Percentiles rank a stretch among this genome's conserved stretches.
phyloP scores from a whole-genome alignment of 2,113 vertebrate genomes.

The Rousettus leschenaultii region DNA sequence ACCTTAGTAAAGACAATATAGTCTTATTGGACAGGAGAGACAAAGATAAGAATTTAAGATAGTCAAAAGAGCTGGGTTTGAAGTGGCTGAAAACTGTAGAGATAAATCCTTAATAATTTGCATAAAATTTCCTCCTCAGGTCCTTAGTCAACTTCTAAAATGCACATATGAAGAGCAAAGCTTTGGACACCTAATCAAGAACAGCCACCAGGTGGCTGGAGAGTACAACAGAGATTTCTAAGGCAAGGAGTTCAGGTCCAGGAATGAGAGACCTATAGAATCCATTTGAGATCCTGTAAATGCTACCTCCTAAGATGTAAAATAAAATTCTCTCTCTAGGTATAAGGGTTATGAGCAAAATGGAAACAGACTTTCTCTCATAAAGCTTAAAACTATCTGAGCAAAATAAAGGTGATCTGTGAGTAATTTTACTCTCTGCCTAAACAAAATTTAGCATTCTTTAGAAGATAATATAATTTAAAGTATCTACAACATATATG shows the following conservation, averaged over 20 bases:
- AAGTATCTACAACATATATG: not conserved
- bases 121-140: not conserved
- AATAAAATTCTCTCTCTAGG: not conserved
- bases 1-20: not conserved
- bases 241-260: not conserved
- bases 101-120: not conserved
- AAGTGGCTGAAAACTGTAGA: not conserved
- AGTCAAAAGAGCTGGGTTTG: not conserved
- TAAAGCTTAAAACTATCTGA: not conserved
- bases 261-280: not conserved
- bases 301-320: not conserved
- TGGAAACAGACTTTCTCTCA: not conserved
- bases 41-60: not conserved
- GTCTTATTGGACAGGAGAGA: not conserved
- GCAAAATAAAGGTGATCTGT: not conserved
- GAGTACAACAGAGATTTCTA: conserved; percentile 12
- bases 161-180: not conserved
- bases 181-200: not conserved
- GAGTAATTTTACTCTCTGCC: not conserved
- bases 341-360: not conserved
- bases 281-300: not conserved
- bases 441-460: not conserved
- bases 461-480: not conserved
- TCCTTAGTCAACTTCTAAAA: not conserved
- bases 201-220: not conserved